Evolutionary conservation across 2,113 vertebrate species (phyloP).

Genomic region (Sarotherodon lohbergeri): DNA sequence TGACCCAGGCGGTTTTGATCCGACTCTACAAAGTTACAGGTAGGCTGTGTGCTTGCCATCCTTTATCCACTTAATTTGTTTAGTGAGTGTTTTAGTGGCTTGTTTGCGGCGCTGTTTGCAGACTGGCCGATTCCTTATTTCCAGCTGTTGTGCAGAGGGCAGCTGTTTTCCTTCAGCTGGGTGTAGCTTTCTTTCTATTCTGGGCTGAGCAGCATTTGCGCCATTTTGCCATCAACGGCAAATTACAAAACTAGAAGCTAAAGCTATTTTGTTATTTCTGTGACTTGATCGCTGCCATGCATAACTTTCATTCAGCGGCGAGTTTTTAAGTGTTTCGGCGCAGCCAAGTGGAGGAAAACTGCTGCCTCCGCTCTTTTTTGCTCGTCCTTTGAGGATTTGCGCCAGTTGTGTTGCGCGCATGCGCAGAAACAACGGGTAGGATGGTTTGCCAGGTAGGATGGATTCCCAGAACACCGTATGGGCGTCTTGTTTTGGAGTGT

Average conservation of each 20-base stretch:
- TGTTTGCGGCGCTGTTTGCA: background rate
- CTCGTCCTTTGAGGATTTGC: background rate
- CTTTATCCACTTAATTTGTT: background rate
- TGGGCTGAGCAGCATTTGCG: fast-evolving
- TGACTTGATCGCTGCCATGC: background rate
- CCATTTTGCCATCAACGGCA: background rate
- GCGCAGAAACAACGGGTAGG: too few species aligned
- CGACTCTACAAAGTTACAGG: background rate
- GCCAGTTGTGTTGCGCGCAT: background rate
- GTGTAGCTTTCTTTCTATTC: background rate
- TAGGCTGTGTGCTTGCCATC: fast-evolving
- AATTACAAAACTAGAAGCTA: background rate
- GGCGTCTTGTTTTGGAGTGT: background rate
- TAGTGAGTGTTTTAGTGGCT: background rate
- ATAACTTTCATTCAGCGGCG: background rate
- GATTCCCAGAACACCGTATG: background rate
- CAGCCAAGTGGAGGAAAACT: background rate
- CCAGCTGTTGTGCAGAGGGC: background rate
- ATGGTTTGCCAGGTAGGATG: too few species aligned
- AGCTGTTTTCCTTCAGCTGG: background rate
- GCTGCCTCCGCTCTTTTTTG: background rate
- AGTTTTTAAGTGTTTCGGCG: background rate
- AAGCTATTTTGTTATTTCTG: background rate
- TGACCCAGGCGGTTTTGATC: background rate
- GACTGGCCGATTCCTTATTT: fast-evolving